Conservation (phyloP, 2,113 vertebrate species). For the Hippopotamus amphibius region DNA sequence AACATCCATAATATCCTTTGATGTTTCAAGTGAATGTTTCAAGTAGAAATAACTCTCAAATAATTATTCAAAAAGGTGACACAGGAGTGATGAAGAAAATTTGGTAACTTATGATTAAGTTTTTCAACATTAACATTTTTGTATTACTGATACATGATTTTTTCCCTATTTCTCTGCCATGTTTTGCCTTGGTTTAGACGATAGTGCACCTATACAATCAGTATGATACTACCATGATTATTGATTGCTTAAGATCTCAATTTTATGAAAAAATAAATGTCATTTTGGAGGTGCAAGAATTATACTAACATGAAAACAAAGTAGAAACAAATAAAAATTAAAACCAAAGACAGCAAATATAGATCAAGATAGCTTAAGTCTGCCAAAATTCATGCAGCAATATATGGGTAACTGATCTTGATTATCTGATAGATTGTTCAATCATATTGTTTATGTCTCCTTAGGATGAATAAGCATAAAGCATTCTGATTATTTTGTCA, state of each 20-base stretch:
- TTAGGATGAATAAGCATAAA: neutral
- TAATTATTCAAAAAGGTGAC: neutral
- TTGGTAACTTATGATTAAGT: neutral
- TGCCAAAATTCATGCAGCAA: neutral
- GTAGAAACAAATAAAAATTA: neutral
- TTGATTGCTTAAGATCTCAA: neutral
- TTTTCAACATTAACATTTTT: neutral
- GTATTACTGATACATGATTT: neutral
- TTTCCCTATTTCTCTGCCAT: neutral
- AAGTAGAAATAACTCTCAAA: conserved; percentile 32
- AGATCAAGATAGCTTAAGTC: neutral
- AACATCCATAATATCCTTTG: neutral
- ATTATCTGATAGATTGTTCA: neutral
- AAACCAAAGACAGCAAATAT: neutral
- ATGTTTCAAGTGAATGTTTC: neutral
- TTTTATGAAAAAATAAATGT: neutral
- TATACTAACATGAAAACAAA: neutral
- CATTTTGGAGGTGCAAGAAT: neutral
- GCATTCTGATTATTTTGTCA: neutral
- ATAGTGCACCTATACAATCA: neutral
- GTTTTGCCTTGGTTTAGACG: neutral
- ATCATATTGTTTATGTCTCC: neutral
- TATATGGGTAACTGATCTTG: neutral
- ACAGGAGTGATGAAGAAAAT: neutral
- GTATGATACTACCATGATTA: neutral